Base-by-base conservation (phyloP, 2,113 vertebrate species). In the Egretta garzetta region DNA sequence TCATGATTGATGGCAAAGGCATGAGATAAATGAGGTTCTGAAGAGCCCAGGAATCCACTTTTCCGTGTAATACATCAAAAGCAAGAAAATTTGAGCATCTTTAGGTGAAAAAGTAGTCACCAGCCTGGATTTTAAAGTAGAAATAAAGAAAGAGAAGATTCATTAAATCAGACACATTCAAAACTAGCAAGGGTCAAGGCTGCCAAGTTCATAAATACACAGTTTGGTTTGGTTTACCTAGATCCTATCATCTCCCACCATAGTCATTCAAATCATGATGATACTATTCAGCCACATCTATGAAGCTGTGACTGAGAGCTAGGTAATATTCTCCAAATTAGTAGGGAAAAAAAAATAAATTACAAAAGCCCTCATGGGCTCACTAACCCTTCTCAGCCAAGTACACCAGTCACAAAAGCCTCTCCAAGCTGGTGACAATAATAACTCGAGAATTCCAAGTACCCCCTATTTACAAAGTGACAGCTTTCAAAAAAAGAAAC, bases 401-500 rank as follows among this genome's bases (percentile, higher is more conserved):
- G 64, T 32, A 86, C 1, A 0, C 14, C 50, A 58, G 41, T 76
- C 74, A 84, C 53, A 86, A 86, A 90, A 85, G 19, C 35, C 22
- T 58, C 53, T 94, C 68, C 33, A 84, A 73, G 62, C 6, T 89
- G 37, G 73, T 94, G 80, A 94, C 75, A 88, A 64, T 64, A 87
- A 85, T 82, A 90, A 89, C 68, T 60, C 2, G 0, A 95, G 77
- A 96, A 89, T 88, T 93, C 79, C 59, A 75, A 92, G 66, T 90
- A 88, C 56, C 12, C 93, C 68, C 70, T 73, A 86, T 74, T 92
- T 74, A 92, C 68, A 81, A 90, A 92, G 70, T 63, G 86, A 77
- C 60, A 88, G 72, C 33, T 93, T 97, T 95, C 83, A 91, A 90
- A 88, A 88, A 90, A 85, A 63, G 75, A 92, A 96, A 88, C 53